Evolutionary conservation across 2,888 invertebrate genomes (phyloP), one percentile per base, ranked within the genome.

Genomic region (Drosophila colorata): DNA sequence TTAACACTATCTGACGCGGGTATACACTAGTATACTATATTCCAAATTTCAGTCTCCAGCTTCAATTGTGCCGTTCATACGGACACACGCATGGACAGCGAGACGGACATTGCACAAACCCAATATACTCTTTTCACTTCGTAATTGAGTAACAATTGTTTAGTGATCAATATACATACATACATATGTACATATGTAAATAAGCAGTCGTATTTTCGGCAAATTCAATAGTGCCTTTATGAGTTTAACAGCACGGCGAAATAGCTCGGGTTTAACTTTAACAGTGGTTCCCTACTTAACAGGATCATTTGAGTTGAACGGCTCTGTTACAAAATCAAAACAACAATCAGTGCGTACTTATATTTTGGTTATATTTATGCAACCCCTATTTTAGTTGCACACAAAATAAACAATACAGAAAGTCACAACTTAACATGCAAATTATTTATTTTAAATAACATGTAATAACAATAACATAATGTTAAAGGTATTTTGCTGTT

Each of bases 401-500:
- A 5, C 0, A 46, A 28, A 28, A 25, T 11, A 25, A 52, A 13
- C 28, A 16, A 25, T n/a, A 18, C 9, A 28, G 9, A 16, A 0
- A 7, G 46, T 1, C 16, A 18, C 13, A 18, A 4, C 18, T 1
- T 37, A 6, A 9, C 5, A 6, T 14, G 35, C n/a, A 31, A 20
- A 31, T 41, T 7, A 2, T n/a, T 37, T 35, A 40, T 31, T 18
- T 9, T 13, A 28, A 48, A 18, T 31, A 49, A 48, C 65, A 70
- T 18, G 14, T 7, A 2, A 20, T 8, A 18, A n/a, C n/a, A n/a
- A n/a, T n/a, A n/a, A n/a, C n/a, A n/a, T 28, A 35, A 56, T 69
- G 49, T 37, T 43, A 38, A 43, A 23, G 11, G 16, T 33, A 43
- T 55, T 35, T 16, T 40, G 33, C 40, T 71, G 52, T 60, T 60